Evolutionary conservation across 2,113 vertebrate species (phyloP).

Genomic region (Pangasianodon gigas): DNA sequence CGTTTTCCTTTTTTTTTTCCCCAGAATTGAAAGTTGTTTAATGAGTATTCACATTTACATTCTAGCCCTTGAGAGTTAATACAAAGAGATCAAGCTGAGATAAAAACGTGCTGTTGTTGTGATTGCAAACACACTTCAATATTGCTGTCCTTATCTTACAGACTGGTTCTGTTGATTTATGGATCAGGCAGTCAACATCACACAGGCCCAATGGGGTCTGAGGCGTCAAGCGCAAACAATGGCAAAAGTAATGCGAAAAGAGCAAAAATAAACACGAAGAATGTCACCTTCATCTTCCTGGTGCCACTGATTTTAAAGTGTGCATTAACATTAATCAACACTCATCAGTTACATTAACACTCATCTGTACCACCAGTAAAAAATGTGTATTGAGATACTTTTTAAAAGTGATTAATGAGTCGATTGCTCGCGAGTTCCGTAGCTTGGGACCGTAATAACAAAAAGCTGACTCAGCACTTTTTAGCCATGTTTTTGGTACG

Average conservation of each 20-base stretch:
- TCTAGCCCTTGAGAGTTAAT: background rate
- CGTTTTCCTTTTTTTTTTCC: too few species aligned
- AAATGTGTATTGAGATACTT: too few species aligned
- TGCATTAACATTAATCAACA: background rate
- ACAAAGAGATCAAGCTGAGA: slow-evolving; percentile 11
- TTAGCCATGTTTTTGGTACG: too few species aligned
- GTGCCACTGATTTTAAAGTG: background rate
- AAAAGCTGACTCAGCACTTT: too few species aligned
- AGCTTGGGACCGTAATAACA: too few species aligned
- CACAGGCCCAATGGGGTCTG: background rate
- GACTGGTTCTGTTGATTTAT: slow-evolving; percentile 35
- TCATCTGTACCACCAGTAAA: too few species aligned
- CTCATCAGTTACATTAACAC: background rate
- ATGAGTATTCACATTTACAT: background rate
- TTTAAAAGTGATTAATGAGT: too few species aligned
- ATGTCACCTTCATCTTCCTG: slow-evolving; percentile 13
- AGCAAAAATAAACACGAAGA: background rate
- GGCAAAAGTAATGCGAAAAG: background rate
- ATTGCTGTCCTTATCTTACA: slow-evolving; percentile 22
- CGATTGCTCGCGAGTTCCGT: too few species aligned
- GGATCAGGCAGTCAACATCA: slow-evolving; percentile 19
- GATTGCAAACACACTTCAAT: slow-evolving; percentile 14
- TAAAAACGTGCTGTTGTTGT: background rate
- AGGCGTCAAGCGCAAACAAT: background rate
- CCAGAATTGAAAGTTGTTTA: background rate